Conservation (phyloP, 2,113 vertebrate species). For the Stigmatopora nigra region DNA sequence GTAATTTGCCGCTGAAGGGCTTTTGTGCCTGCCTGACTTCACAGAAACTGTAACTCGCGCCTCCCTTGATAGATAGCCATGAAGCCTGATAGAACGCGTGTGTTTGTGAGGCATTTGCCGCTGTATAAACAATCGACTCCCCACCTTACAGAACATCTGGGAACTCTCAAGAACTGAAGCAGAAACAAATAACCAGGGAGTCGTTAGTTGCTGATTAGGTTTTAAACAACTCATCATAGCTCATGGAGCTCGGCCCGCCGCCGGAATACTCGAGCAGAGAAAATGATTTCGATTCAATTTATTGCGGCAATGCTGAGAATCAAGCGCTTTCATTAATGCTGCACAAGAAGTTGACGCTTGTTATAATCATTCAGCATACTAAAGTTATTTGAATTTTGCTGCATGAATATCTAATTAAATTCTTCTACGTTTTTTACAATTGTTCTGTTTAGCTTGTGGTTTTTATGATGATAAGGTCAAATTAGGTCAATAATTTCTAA, state of each 20-base stretch:
- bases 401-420: neutral
- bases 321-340: neutral
- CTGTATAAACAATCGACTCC: conserved; percentile 79
- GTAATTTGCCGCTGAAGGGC: conserved; percentile 76
- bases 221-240: conserved; percentile 74
- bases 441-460: neutral
- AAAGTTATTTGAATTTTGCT: neutral
- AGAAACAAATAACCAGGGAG: conserved; percentile 75
- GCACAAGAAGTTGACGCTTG: neutral
- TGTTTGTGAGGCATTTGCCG: conserved; percentile 73
- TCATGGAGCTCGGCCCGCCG: conserved; percentile 47
- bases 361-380: neutral
- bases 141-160: conserved; percentile 76
- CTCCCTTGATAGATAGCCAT: conserved; percentile 73
- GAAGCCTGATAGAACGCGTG: conserved; percentile 71
- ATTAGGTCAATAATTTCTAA: neutral
- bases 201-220: conserved; percentile 75
- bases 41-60: conserved; percentile 76
- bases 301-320: conserved; percentile 1
- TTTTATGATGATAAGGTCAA: neutral
- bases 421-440: neutral
- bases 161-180: conserved; percentile 72
- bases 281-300: conserved; percentile 6
- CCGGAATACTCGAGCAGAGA: conserved; percentile 41
- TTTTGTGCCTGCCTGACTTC: conserved; percentile 72